phyloP scores from a whole-genome alignment of 1,140 invertebrate species.

The Trachelipus rathkii region DNA sequence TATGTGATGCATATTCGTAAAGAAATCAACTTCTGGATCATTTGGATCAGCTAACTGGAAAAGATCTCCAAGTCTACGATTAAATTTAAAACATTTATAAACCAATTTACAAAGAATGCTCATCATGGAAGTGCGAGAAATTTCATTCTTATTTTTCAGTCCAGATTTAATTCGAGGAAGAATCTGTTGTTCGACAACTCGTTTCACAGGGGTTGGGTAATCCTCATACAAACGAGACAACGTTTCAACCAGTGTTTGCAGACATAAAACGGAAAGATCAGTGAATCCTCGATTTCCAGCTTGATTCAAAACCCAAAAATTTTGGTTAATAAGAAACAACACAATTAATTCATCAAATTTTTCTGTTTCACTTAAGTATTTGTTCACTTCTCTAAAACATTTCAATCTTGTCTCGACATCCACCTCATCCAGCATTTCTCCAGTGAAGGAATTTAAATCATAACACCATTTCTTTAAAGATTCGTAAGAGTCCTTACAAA shows the following conservation, averaged over 20 bases:
- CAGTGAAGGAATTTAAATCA: slow-evolving; percentile 80
- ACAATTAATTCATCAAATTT: slow-evolving; percentile 30
- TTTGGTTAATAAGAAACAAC: slow-evolving; percentile 34
- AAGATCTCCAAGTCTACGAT: slow-evolving; percentile 72
- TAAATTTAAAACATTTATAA: slow-evolving; percentile 47
- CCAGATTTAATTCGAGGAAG: slow-evolving; percentile 64
- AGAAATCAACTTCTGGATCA: slow-evolving; percentile 87
- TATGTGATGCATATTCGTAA: slow-evolving; percentile 84
- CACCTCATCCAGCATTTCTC: slow-evolving; percentile 81
- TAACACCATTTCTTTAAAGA: slow-evolving; percentile 56
- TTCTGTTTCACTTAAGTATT: slow-evolving; percentile 33
- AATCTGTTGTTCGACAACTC: slow-evolving; percentile 68
- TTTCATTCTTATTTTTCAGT: slow-evolving; percentile 62
- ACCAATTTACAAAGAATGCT: slow-evolving; percentile 65
- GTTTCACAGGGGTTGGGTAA: slow-evolving; percentile 52
- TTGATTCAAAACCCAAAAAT: slow-evolving; percentile 43
- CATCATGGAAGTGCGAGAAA: slow-evolving; percentile 69
- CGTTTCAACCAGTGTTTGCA: slow-evolving; percentile 61
- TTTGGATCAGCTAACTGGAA: slow-evolving; percentile 62
- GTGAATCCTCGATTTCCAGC: slow-evolving; percentile 77
- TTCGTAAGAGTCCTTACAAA: slow-evolving; percentile 49
- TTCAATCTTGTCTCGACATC: slow-evolving; percentile 77
- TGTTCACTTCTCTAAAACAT: slow-evolving; percentile 64
- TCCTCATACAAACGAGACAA: slow-evolving; percentile 51
- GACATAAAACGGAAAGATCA: slow-evolving; percentile 68